A percentile compares a stretch with the other conserved stretches of the same genome.
Evolutionary conservation across 2,113 vertebrate species (phyloP).

Genomic region (Malurus cyaneus): DNA sequence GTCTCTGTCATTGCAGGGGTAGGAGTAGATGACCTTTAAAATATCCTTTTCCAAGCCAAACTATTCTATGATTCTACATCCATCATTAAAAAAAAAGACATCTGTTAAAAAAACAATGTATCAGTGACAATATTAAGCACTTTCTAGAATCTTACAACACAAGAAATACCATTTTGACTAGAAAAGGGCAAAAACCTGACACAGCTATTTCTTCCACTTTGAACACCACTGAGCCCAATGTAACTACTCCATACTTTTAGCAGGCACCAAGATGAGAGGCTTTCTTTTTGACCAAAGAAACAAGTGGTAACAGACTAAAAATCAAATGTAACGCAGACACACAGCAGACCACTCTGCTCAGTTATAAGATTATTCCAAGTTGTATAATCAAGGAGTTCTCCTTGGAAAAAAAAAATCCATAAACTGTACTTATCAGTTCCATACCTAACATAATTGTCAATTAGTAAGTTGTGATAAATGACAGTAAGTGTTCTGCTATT

Average conservation of each 20-base stretch:
- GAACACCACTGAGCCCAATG: not conserved
- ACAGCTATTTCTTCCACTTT: not conserved
- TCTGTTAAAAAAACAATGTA: not conserved
- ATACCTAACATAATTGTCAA: not conserved
- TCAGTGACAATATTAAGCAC: not conserved
- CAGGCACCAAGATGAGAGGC: not conserved
- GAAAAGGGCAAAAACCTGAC: not conserved
- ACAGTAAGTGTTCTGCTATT: not conserved
- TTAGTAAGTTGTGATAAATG: not conserved
- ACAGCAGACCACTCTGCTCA: not conserved
- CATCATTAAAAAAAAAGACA: not conserved
- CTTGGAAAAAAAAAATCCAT: not conserved
- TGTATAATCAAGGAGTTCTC: not conserved
- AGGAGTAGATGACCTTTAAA: not conserved
- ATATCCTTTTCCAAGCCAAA: not conserved
- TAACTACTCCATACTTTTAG: not conserved
- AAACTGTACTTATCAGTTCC: not conserved
- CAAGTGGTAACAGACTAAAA: not conserved
- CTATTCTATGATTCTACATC: not conserved
- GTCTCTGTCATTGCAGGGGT: not conserved
- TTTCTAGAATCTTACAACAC: not conserved
- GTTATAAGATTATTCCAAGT: not conserved
- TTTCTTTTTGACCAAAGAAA: not conserved
- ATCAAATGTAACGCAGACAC: not conserved
- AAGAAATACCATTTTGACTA: not conserved